Percentiles rank a stretch among this genome's conserved stretches.
Evolutionary conservation across 2,797 vertebrate species (phyloP).

Genomic region (Rhinoraja longicauda): DNA sequence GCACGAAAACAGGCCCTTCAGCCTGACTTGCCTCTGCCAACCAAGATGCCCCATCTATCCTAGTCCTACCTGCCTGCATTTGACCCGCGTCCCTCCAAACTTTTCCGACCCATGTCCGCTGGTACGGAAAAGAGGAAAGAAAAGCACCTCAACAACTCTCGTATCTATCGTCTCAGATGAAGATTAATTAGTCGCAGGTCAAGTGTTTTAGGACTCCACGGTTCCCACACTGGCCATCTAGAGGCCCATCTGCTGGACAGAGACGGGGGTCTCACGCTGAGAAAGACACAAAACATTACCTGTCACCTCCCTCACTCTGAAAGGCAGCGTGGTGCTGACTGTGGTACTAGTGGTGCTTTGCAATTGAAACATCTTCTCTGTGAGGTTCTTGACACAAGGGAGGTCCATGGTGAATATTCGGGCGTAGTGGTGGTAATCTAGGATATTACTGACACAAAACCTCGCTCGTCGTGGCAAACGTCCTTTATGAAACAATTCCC

Average conservation of each 20-base stretch:
- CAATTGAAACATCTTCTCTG: conserved; percentile 4
- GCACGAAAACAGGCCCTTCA: too few species aligned
- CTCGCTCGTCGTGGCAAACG: not conserved
- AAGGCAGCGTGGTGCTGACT: not conserved
- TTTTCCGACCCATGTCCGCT: too few species aligned
- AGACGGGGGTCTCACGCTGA: not conserved
- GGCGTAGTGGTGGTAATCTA: conserved; percentile 12
- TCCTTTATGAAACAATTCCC: conserved; percentile 18
- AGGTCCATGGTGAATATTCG: not conserved
- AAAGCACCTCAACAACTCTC: too few species aligned
- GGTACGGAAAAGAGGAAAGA: too few species aligned
- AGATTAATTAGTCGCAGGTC: too few species aligned
- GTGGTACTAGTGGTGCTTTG: conserved; percentile 22
- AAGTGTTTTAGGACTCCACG: too few species aligned
- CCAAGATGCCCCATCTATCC: too few species aligned
- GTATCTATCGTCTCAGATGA: too few species aligned
- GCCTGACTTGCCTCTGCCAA: too few species aligned
- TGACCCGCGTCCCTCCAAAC: too few species aligned
- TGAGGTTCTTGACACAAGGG: not conserved
- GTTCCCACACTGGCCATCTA: not conserved
- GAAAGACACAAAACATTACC: conserved; percentile 29
- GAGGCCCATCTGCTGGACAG: not conserved
- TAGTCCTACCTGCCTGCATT: too few species aligned
- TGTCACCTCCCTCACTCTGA: not conserved
- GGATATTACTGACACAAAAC: not conserved